Percentiles rank a stretch among this genome's conserved stretches.
Conservation (phyloP, 2,797 vertebrate genomes). For the Leptatherina wallacei region DNA sequence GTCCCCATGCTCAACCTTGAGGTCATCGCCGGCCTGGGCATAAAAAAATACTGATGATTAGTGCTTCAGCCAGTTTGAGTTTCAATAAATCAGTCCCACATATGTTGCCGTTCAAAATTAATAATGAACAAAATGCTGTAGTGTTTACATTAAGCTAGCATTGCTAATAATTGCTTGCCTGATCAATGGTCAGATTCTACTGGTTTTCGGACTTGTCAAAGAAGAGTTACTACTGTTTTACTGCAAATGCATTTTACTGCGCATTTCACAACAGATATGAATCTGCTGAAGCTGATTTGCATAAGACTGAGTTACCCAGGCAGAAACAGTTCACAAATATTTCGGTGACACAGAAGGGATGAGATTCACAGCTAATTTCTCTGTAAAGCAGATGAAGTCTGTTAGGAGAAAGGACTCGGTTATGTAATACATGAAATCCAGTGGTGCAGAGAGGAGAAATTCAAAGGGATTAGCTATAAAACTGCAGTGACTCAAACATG, state of each 20-base stretch:
- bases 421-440: conserved; percentile 53
- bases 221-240: background rate
- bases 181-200: no score
- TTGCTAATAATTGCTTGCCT: no score
- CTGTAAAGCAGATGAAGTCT: conserved; percentile 36
- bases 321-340: conserved; percentile 25
- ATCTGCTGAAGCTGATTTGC: conserved; percentile 30
- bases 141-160: background rate
- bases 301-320: conserved; percentile 34
- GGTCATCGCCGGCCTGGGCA: no score
- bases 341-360: conserved; percentile 46
- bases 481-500: conserved; percentile 27
- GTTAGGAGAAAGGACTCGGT: conserved; percentile 36
- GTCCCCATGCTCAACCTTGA: no score
- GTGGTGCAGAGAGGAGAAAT: conserved; percentile 44
- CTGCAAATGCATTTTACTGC: no score
- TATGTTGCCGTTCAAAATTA: no score
- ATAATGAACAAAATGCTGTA: background rate
- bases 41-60: no score
- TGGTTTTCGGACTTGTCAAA: background rate
- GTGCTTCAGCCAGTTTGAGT: background rate
- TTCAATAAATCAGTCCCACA: background rate
- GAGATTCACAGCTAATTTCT: conserved; percentile 49
- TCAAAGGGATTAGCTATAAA: conserved; percentile 52
- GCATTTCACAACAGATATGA: no score